These are phyloP conservation scores for Cherax quadricarinatus DNA, from an alignment of 1,140 invertebrate species.

Conservation along the genomic window DNA sequence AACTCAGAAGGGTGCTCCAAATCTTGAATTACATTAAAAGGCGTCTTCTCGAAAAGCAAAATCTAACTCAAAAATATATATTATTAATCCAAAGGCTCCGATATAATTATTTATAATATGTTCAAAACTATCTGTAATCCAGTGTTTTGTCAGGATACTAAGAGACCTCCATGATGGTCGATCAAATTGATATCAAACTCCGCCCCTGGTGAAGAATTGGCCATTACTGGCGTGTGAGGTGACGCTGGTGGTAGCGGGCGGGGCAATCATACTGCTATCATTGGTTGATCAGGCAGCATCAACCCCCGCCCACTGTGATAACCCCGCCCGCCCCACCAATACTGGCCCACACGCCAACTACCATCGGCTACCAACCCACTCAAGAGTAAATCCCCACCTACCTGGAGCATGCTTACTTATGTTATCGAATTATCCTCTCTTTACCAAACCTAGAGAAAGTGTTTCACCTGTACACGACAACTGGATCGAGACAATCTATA, in stretches of 20 bases:
- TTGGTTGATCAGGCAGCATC: constrained; percentile 57
- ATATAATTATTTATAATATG: no score
- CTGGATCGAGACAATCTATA: neutral
- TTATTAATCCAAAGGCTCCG: no score
- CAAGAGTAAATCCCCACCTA: neutral
- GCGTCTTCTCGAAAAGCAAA: no score
- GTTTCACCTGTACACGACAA: neutral
- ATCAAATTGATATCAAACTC: constrained; percentile 67
- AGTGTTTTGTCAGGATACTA: neutral
- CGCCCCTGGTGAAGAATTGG: constrained; percentile 15
- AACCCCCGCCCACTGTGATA: constrained; percentile 61
- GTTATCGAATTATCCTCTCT: neutral
- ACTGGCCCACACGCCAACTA: neutral
- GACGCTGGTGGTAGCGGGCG: constrained; percentile 17
- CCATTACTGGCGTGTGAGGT: constrained; percentile 21
- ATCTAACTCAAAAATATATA: no score
- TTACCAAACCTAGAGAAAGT: neutral
- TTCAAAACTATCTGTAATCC: no score
- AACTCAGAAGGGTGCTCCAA: no score
- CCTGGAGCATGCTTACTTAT: neutral
- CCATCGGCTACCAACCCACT: constrained; percentile 32
- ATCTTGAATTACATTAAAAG: no score
- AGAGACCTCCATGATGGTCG: constrained; percentile 12
- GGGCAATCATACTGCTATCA: constrained; percentile 64
- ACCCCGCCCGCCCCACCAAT: constrained; percentile 48